Evolutionary conservation across 2,888 invertebrate species (phyloP), one percentile per base, ranked within the genome.

Genomic region (Drosophila kuntzei): DNA sequence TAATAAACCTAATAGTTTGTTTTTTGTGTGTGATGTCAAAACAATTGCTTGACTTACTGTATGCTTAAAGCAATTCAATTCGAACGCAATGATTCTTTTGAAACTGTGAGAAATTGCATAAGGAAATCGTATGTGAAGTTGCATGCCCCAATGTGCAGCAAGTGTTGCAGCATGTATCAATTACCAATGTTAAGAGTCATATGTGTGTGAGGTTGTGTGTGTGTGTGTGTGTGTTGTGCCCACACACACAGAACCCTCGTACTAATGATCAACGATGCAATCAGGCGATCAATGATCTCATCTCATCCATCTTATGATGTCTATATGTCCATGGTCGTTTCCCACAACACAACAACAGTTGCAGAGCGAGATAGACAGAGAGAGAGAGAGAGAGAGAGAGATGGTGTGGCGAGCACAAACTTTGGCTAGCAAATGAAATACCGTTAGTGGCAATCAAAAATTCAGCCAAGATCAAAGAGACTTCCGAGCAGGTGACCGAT

Each of bases 361-460:
- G 1, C 9, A 29, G 14, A 27, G 36, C 12, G 9, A 37, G 57
- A 25, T 2, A 27, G 46, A 59, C 25, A 46, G 20, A 22, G 22
- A 11, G 20, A 22, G 14, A 0, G n/a, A 0, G 27, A 25, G 25
- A 25, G 2, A n/a, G 11, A 49, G 4, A 9, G 18, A 29, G 20
- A 25, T 36, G 12, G 51, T 22, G 55, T 47, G 57, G 36, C n/a
- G 75, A 65, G 57, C 76, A 74, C 67, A 74, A 74, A 74, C 74
- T 76, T 75, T 75, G 70, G 75, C 75, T 57, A 65, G 68, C 41
- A 68, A 72, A 76, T 81, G 85, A 81, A 81, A 82, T 81, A 86
- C 81, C 86, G 86, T 81, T 81, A 80, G 63, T 47, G 58, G 41
- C 71, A 74, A 74, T 74, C 74, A 76, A 66, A 76, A 66, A 74